Evolutionary conservation across 2,888 invertebrate species (phyloP).

Genomic region (Malthinus seriepunctatus): DNA sequence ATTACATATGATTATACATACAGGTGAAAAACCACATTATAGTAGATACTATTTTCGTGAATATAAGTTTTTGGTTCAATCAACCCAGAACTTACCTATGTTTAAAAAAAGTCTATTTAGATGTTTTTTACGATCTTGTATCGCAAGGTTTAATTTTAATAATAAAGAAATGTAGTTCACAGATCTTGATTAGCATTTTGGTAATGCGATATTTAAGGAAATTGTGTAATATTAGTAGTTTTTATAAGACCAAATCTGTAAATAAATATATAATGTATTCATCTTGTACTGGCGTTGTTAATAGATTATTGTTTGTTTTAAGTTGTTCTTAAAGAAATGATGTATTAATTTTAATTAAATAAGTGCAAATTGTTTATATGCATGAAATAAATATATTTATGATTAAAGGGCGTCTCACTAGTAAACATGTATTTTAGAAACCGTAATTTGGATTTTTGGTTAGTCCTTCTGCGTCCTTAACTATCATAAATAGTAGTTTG

Average conservation of each 20-base stretch:
- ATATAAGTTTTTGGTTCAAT: no score
- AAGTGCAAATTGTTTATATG: conserved; percentile 26
- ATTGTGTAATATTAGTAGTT: conserved; percentile 42
- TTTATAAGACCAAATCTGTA: conserved; percentile 43
- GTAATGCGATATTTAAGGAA: conserved; percentile 26
- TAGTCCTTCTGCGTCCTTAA: no score
- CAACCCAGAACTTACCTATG: no score
- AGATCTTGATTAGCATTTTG: conserved; percentile 22
- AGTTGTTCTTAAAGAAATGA: conserved; percentile 8
- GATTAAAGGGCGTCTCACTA: no score
- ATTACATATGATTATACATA: no score
- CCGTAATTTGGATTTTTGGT: no score
- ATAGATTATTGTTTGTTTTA: conserved; percentile 20
- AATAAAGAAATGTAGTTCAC: conserved; percentile 4
- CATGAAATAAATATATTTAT: conserved; percentile 28
- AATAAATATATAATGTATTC: conserved; percentile 20
- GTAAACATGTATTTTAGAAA: no score
- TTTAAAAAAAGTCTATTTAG: neutral
- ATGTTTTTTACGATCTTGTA: neutral
- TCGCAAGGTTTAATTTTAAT: neutral
- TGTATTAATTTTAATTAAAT: conserved; percentile 21
- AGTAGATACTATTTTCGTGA: no score
- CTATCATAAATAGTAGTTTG: no score
- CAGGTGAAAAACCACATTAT: no score
- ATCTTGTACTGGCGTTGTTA: conserved; percentile 27